Conservation (phyloP, 2,888 invertebrate species). For the Argynnis bischoffii region DNA sequence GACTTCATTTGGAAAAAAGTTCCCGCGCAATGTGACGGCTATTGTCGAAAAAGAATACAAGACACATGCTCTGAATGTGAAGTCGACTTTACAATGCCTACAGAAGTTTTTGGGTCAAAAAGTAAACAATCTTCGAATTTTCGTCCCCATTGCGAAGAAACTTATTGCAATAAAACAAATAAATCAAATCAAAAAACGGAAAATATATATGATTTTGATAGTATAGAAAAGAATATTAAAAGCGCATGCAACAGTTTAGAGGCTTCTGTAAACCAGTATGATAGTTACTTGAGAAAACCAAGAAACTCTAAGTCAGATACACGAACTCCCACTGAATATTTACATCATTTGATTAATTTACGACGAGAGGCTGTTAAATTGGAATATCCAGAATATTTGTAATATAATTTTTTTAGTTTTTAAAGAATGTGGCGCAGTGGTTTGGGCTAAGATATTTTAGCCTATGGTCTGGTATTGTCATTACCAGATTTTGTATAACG, state of each 20-base stretch:
- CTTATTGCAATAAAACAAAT: not conserved
- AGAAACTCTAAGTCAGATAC: slow-evolving; percentile 26
- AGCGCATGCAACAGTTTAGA: slow-evolving; percentile 64
- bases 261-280: slow-evolving; percentile 58
- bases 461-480: too few relatives aligned
- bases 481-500: too few relatives aligned
- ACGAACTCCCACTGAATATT: slow-evolving; percentile 79
- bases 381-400: slow-evolving; percentile 44
- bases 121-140: not conserved
- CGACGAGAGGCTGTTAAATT: slow-evolving; percentile 77
- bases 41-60: not conserved
- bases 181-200: slow-evolving; percentile 1
- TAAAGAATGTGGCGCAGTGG: too few relatives aligned
- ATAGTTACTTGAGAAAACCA: slow-evolving; percentile 52
- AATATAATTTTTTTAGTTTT: too few relatives aligned
- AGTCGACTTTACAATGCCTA: not conserved
- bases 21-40: not conserved
- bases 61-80: slow-evolving; percentile 5
- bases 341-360: slow-evolving; percentile 81
- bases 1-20: slow-evolving; percentile 1
- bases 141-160: not conserved
- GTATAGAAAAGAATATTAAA: slow-evolving; percentile 55
- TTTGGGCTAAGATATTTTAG: too few relatives aligned
- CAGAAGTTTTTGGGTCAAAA: not conserved
- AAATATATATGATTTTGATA: slow-evolving; percentile 20